These are phyloP conservation scores for Trachelus troglodyta DNA, from an alignment of 2,888 invertebrate species.

Conservation along the genomic window DNA sequence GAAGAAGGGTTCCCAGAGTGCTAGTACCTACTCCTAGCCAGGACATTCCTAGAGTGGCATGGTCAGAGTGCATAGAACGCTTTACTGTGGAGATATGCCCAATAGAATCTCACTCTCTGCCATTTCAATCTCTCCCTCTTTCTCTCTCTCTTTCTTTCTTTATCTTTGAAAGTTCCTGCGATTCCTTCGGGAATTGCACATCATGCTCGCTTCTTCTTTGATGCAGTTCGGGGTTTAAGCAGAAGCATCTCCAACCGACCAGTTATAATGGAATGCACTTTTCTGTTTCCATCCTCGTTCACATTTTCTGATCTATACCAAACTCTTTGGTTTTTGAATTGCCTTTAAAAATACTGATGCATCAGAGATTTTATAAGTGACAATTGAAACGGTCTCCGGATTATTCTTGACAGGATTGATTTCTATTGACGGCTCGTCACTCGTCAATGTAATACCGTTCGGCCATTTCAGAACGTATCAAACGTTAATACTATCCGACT, in stretches of 20 bases:
- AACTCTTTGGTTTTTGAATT: neutral
- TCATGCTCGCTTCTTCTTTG: neutral
- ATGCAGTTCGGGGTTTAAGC: neutral
- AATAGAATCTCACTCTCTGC: neutral
- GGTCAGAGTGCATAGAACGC: neutral
- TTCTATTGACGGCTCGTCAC: neutral
- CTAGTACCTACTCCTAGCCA: neutral
- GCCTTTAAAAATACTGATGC: neutral
- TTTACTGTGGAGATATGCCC: neutral
- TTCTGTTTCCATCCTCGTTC: neutral
- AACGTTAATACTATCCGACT: neutral
- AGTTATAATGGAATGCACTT: neutral
- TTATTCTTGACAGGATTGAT: neutral
- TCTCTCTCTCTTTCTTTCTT: no score
- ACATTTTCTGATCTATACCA: neutral
- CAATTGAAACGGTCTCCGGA: neutral
- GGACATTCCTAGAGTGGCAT: neutral
- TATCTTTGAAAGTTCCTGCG: neutral
- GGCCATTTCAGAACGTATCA: neutral
- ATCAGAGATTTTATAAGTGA: neutral
- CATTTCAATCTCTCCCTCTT: neutral
- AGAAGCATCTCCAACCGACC: neutral
- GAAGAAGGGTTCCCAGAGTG: constrained; percentile 2
- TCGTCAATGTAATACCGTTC: neutral
- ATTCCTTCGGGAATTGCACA: neutral